Base-by-base conservation (phyloP, 2,113 vertebrate genomes). In the Parotia lawesii region DNA sequence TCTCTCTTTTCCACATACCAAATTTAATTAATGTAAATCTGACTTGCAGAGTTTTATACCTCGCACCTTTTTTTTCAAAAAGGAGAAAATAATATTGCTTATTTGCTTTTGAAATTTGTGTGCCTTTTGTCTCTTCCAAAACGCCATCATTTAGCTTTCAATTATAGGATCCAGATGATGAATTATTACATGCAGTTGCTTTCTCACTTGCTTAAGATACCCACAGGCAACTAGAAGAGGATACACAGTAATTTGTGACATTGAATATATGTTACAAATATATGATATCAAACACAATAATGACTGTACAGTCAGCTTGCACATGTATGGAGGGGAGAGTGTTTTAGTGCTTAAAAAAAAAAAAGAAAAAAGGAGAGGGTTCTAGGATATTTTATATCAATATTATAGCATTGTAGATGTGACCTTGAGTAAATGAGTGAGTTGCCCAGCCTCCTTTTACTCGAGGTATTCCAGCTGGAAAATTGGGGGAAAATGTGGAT, bases 361-460 rank as follows among this genome's bases (percentile, higher is more conserved):
- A 56, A 9, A 5, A 4, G 11, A 20, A 33, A 12, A 27, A 28
- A 53, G 60, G 15, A 62, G 66, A 84, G 7, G 2, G 24, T 81
- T 35, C 5, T 24, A 20, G 14, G 14, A 20, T 74, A 15, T 67
- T 60, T 83, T 62, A 31, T 88, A 20, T 61, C 19, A 31, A 2
- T 82, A 38, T 38, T 79, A 21, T 25, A 19, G 7, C 2, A 18
- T 15, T 45, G 45, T 69, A 72, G 38, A 79, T 53, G 31, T 93
- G 75, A 80, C 84, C 74, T 95, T 88, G 78, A 74, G 35, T 57
- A 77, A 85, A 69, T 22, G 42, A 78, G 25, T 45, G 33, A 66
- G 50, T 77, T 81, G 54, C 70, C 58, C 65, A 90, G 78, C 85
- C 62, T 96, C 82, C 66, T 94, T 95, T 87, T 92, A 54, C 81